Percentiles rank a stretch among this genome's conserved stretches.
These are phyloP conservation scores for Fulica atra DNA, from an alignment of 2,113 vertebrate genomes.

Conservation along the genomic window DNA sequence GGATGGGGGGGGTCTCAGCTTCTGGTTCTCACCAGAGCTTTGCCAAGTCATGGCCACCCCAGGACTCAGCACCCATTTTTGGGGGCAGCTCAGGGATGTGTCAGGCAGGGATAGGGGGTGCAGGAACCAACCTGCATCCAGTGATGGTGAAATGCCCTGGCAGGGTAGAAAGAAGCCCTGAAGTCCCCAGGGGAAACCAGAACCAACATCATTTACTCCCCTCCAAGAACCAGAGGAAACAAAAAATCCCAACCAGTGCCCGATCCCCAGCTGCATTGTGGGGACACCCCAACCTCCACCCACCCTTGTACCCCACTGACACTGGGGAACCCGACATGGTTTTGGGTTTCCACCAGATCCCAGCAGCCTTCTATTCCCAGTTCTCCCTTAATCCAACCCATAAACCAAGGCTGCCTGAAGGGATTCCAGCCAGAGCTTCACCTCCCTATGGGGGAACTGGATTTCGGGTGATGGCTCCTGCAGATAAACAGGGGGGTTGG, in stretches of 20 bases:
- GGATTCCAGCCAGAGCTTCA: not conserved
- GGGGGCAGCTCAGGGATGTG: not conserved
- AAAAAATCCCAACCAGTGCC: not conserved
- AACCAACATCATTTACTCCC: not conserved
- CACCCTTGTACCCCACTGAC: no score
- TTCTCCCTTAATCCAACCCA: fast-evolving
- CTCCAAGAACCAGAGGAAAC: not conserved
- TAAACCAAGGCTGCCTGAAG: not conserved
- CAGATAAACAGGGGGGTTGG: not conserved
- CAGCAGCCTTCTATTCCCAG: not conserved
- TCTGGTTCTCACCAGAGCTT: not conserved
- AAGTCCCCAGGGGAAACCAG: not conserved
- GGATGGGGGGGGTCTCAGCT: not conserved
- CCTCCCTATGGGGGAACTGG: not conserved
- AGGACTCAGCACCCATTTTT: not conserved
- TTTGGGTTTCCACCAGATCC: not conserved
- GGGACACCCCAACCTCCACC: not conserved
- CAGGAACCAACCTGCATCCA: not conserved
- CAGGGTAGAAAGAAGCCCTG: not conserved
- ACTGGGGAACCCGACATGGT: fast-evolving
- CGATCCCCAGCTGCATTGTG: fast-evolving
- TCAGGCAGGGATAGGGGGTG: not conserved
- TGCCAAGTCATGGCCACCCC: not conserved
- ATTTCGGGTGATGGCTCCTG: not conserved
- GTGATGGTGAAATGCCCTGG: no score